Conservation (phyloP, 2,797 vertebrate species). For the Hypotaenidia okinawae region DNA sequence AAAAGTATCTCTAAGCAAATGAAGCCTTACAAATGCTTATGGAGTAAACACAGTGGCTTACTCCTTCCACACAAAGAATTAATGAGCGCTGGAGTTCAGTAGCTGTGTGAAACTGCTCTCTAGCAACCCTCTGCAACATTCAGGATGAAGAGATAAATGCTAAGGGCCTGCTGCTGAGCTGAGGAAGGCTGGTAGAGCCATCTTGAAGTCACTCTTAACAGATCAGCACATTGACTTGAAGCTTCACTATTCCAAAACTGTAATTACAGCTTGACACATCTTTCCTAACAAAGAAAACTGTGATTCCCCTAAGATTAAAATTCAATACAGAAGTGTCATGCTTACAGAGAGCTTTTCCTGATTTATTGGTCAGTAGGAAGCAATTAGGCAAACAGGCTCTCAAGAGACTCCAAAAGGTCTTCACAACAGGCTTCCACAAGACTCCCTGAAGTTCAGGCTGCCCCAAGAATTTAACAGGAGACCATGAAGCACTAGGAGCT, state of each 20-base stretch:
- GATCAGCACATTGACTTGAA: neutral
- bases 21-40: neutral
- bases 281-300: neutral
- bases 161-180: neutral
- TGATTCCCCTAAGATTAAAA: neutral
- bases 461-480: neutral
- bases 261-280: neutral
- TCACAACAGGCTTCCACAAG: neutral
- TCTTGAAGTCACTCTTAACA: neutral
- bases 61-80: neutral
- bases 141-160: neutral
- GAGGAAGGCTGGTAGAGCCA: neutral
- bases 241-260: neutral
- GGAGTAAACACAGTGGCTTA: neutral
- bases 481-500: rapidly evolving
- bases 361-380: neutral
- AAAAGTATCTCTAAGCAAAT: neutral
- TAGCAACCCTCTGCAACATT: neutral
- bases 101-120: neutral
- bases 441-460: neutral
- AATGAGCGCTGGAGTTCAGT: neutral
- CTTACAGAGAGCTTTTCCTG: neutral
- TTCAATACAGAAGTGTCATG: neutral
- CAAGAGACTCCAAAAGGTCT: neutral
- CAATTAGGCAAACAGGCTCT: neutral